phyloP scores from a whole-genome alignment of 2,888 invertebrate species.

The Drosophila buzzatii region DNA sequence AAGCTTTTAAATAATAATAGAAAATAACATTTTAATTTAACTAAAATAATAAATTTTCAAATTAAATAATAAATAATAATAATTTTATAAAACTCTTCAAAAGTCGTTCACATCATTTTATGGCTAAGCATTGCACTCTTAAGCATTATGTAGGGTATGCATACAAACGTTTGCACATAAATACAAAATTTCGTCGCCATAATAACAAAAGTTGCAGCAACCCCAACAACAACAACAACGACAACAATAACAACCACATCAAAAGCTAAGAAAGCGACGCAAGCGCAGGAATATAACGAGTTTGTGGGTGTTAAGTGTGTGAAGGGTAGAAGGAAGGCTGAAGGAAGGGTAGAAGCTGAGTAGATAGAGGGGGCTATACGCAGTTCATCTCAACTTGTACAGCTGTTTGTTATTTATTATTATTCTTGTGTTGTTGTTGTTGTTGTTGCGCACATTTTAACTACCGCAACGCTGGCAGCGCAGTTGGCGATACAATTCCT shows the following conservation, averaged over 20 bases:
- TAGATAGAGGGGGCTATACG: neutral
- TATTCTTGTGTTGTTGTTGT: conserved; percentile 25
- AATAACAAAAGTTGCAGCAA: conserved; percentile 8
- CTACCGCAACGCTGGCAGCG: conserved; percentile 38
- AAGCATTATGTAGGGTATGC: neutral
- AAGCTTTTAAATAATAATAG: too few relatives aligned
- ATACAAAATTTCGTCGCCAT: conserved; percentile 38
- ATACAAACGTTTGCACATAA: conserved; percentile 31
- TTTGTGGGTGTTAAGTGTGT: neutral
- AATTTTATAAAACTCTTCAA: too few relatives aligned
- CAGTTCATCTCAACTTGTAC: conserved; percentile 37
- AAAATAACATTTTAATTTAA: too few relatives aligned
- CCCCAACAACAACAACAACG: conserved; percentile 27
- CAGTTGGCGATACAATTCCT: conserved; percentile 43
- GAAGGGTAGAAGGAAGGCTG: neutral
- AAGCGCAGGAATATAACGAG: conserved; percentile 1
- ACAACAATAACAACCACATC: neutral
- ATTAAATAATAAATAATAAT: too few relatives aligned
- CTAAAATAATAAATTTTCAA: too few relatives aligned
- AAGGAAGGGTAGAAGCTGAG: neutral
- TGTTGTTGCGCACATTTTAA: conserved; percentile 55
- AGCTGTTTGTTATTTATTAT: conserved; percentile 38
- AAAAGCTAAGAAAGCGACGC: conserved; percentile 19
- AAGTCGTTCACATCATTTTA: neutral
- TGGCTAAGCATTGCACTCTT: neutral